Base-by-base conservation (phyloP, 1,140 invertebrate genomes). In the Daktulosphaira vitifoliae region DNA sequence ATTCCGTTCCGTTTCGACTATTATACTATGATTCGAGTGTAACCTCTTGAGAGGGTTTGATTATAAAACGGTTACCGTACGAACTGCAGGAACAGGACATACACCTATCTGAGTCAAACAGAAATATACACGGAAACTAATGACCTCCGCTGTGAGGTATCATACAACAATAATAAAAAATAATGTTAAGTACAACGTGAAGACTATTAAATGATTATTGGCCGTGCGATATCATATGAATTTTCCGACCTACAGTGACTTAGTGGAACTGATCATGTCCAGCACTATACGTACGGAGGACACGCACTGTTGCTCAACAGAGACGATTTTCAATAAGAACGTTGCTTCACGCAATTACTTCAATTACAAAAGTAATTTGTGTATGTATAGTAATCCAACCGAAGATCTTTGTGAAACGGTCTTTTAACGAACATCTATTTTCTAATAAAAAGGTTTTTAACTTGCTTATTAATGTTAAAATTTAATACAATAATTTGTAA, bases 1-100 rank as follows among this genome's bases (percentile, higher is more conserved):
- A 44, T 56, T 56, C n/a, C 23, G 39, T 59, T 59, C 54, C 39
- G 23, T 59, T n/a, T 25, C 23, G n/a, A n/a, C 38, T 48, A 5
- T 20, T 48, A 20, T 20, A 13, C 23, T 2, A 6, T 18, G 6
- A 8, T 25, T 23, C 53, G 23, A 33, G 6, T 8, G 52, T 42
- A 37, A 39, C 52, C 37, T 49, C 3, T 23, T 20, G 13, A 5
- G 46, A 7, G 29, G 29, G 29, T 5, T 33, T 11, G 29, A 33
- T 11, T 6, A 33, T 22, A 49, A n/a, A 23, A 6, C 16, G 20
- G 46, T 23, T 49, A 9, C 5, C 11, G 46, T n/a, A 52, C 18
- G 16, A 9, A 15, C 18, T 5, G 51, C 51, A 9, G 16, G 52
- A 54, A 53, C 51, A 53, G 51, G 51, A 53, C 51, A 16, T 16